phyloP scores from a whole-genome alignment of 1,140 invertebrate genomes.

The Colletes latitarsis region DNA sequence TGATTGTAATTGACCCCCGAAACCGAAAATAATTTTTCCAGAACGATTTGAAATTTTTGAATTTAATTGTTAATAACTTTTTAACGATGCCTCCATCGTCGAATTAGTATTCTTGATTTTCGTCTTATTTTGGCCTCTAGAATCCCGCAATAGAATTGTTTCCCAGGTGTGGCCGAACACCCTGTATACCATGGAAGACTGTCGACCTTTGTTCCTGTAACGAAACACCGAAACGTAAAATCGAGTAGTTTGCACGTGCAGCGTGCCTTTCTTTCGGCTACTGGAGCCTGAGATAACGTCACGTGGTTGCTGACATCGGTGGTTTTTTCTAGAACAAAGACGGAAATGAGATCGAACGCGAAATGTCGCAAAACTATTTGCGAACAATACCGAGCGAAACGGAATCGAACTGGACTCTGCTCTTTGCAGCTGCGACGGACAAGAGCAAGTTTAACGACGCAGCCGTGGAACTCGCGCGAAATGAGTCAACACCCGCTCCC shows the following conservation, averaged over 20 bases:
- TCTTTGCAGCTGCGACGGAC: constrained; percentile 54
- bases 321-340: constrained; percentile 55
- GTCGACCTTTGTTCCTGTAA: constrained; percentile 12
- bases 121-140: too few relatives aligned
- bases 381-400: constrained; percentile 34
- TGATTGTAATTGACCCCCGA: too few relatives aligned
- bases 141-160: too few relatives aligned
- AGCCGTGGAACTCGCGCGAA: constrained; percentile 49
- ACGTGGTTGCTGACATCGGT: constrained; percentile 49
- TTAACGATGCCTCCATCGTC: too few relatives aligned
- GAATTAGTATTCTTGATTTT: too few relatives aligned
- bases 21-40: too few relatives aligned
- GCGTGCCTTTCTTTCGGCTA: background rate
- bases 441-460: constrained; percentile 23
- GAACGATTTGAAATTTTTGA: too few relatives aligned
- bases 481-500: constrained; percentile 55
- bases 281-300: constrained; percentile 20
- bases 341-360: constrained; percentile 26
- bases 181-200: background rate
- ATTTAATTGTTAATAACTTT: too few relatives aligned
- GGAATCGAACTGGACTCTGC: constrained; percentile 56
- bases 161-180: too few relatives aligned
- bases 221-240: constrained; percentile 5
- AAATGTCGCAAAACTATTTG: constrained; percentile 23
- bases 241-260: constrained; percentile 3